Evolutionary conservation across 1,140 invertebrate species (phyloP).

Genomic region (Drosophila suzukii): DNA sequence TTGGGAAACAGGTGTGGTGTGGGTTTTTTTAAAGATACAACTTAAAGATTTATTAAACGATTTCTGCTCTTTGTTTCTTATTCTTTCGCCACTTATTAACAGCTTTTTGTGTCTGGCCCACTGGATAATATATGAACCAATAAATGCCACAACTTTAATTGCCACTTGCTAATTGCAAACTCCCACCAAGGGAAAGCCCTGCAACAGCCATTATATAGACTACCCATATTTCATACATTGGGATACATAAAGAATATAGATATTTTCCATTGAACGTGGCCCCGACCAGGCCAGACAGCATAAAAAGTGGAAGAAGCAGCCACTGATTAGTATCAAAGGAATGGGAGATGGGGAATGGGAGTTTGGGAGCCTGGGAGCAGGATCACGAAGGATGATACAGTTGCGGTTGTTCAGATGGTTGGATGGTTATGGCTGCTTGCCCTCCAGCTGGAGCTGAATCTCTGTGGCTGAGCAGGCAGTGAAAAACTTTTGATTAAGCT

Average conservation of each 20-base stretch:
- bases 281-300: conserved; percentile 38
- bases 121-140: conserved; percentile 49
- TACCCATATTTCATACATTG: conserved; percentile 76
- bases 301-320: conserved; percentile 63
- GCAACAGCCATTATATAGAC: conserved; percentile 54
- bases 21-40: too few species aligned
- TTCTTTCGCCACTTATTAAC: not conserved
- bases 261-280: conserved; percentile 51
- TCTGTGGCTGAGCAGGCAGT: conserved; percentile 40
- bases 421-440: conserved; percentile 52
- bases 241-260: conserved; percentile 45
- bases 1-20: conserved; percentile 8
- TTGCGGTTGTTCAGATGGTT: conserved; percentile 45
- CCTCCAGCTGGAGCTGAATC: conserved; percentile 40
- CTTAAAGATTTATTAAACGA: conserved; percentile 11
- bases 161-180: conserved; percentile 78
- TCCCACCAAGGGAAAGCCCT: conserved; percentile 35
- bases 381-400: conserved; percentile 30
- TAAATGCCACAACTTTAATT: conserved; percentile 72
- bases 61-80: not conserved
- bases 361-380: conserved; percentile 9
- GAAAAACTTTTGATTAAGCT: conserved; percentile 84
- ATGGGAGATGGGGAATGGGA: conserved; percentile 29
- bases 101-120: conserved; percentile 4
- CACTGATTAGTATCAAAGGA: conserved; percentile 78